Base-by-base conservation (phyloP, 1,140 invertebrate genomes). In the Anastatus disparis region DNA sequence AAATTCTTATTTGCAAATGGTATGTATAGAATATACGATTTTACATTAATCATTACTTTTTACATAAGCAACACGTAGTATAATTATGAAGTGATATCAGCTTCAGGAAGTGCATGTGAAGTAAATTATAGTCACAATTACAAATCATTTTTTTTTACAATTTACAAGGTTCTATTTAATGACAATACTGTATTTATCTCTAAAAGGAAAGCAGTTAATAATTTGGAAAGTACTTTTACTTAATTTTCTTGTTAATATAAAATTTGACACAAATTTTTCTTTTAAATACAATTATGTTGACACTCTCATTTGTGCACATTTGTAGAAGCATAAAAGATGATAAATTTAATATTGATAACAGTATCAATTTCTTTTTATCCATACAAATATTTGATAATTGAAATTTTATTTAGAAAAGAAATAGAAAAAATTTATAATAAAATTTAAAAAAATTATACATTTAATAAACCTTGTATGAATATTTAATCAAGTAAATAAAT, bases 131-230 rank as follows among this genome's bases (percentile, higher is more conserved):
- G 24, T n/a, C 27, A n/a, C 8, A 52, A 66, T 50, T 38, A 58
- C 26, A 70, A 70, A 63, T 55, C 59, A 55, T 56, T 56, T 64
- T 64, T 52, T 52, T 52, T 65, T n/a, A n/a, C n/a, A n/a, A n/a
- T n/a, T 38, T 35, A 35, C 38, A 70, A 70, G 61, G 15, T 38
- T 38, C 7, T 38, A 55, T 66, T 55, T 44, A 55, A 53, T 22
- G 38, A 44, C 24, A 55, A 44, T 29, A 31, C 6, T n/a, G n/a
- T 17, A 29, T 7, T 29, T 44, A 44, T 15, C 6, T n/a, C 15
- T 44, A 44, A 52, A 29, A 55, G 17, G 27, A 55, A 55, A 55
- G 52, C 31, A 35, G 27, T 7, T 29, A 29, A 31, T 15, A 6
- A 10, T 35, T 52, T 52, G 17, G 20, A 9, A n/a, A 27, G 12